A percentile compares a stretch with the other conserved stretches of the same genome.
phyloP scores from a whole-genome alignment of 2,888 invertebrate genomes.

The Xiphydria camelus region DNA sequence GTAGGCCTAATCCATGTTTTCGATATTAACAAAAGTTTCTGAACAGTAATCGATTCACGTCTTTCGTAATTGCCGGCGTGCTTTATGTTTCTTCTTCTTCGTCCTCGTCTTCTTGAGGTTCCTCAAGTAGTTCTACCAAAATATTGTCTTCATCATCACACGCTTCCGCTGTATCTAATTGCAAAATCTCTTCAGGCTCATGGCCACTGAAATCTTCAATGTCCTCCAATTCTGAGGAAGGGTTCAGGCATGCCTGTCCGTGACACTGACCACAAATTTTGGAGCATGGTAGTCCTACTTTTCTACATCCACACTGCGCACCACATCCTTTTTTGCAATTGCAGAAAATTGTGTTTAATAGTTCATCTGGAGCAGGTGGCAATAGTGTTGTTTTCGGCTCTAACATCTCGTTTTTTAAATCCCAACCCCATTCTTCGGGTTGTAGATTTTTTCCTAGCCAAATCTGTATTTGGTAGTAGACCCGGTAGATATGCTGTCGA shows the following conservation, averaged over 20 bases:
- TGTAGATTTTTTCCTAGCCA: conserved; percentile 30
- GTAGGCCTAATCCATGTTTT: conserved; percentile 17
- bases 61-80: too few species aligned
- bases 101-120: conserved; percentile 8
- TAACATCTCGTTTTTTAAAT: conserved; percentile 24
- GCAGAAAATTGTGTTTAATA: conserved; percentile 35
- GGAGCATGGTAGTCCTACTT: conserved; percentile 33
- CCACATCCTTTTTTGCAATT: conserved; percentile 34
- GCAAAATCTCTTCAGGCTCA: too few species aligned
- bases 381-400: conserved; percentile 22
- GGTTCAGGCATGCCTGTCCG: conserved; percentile 28
- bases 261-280: conserved; percentile 34
- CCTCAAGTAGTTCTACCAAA: conserved; percentile 9
- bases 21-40: too few species aligned
- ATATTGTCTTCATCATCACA: conserved; percentile 16
- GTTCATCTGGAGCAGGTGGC: conserved; percentile 32
- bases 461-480: conserved; percentile 35
- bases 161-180: too few species aligned
- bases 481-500: conserved; percentile 34
- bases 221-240: conserved; percentile 9
- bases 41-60: too few species aligned
- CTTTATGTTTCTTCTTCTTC: conserved; percentile 5
- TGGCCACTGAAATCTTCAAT: conserved; percentile 3
- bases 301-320: conserved; percentile 34
- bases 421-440: conserved; percentile 37